phyloP scores from a whole-genome alignment of 1,140 invertebrate genomes.

The Heliconius himera region DNA sequence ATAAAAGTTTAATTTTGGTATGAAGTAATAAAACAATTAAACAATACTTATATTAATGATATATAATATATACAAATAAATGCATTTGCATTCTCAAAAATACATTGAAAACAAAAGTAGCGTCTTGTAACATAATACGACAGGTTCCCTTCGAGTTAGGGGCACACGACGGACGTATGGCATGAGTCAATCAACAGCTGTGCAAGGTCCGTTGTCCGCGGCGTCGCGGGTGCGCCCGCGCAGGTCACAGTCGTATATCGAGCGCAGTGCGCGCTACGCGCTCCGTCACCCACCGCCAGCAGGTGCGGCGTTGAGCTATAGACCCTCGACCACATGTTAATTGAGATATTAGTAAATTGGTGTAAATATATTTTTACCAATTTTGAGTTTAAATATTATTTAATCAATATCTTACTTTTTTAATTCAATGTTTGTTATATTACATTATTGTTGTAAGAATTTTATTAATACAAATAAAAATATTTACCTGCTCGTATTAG shows the following conservation, averaged over 20 bases:
- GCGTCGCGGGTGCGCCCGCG: constrained; percentile 45
- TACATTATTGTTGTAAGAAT: not conserved
- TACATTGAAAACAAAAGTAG: not conserved
- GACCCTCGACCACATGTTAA: constrained; percentile 36
- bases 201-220: constrained; percentile 34
- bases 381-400: not conserved
- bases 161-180: constrained; percentile 28
- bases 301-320: constrained; percentile 41
- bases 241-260: constrained; percentile 56
- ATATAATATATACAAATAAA: not conserved
- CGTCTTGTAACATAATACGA: constrained; percentile 13
- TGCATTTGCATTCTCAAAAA: not conserved
- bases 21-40: too few relatives aligned
- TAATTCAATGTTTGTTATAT: not conserved
- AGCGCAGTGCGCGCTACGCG: constrained; percentile 69
- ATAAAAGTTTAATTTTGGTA: too few relatives aligned
- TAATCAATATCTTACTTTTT: not conserved
- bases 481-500: not conserved
- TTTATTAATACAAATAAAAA: not conserved
- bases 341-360: not conserved
- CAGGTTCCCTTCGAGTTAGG: constrained; percentile 19
- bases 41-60: too few relatives aligned
- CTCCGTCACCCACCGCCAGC: constrained; percentile 33
- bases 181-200: constrained; percentile 42
- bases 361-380: not conserved